Base-by-base conservation (phyloP, 2,888 invertebrate genomes). In the Ichneumoninae sp. region DNA sequence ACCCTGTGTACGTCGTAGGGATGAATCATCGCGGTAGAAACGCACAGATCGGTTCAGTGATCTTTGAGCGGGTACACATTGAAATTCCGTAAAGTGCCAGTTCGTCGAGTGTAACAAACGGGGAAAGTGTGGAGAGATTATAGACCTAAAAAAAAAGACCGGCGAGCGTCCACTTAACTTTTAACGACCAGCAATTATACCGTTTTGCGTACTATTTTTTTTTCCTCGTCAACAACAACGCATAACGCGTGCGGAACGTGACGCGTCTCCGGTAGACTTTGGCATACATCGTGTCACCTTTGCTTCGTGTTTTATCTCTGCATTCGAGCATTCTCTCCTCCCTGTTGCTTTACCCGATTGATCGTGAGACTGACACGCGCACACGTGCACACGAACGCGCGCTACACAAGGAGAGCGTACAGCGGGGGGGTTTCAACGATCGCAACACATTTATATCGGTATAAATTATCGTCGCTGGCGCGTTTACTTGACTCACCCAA, bases 401-500 rank as follows among this genome's bases (percentile, higher is more conserved):
- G 10, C 5, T 33, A 33, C 22, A 30, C 40, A n/a, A 8, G 52
- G 19, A 22, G 47, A 47, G 10, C 22, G 22, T 40, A 60, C 65
- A 8, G 60, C 63, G 33, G 19, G 19, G 19, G 54, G n/a, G 10
- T 1, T 36, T 40, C n/a, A 30, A 33, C 63, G 63, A 33, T 63
- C 16, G 63, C 63, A 16, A 60, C 26, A 60, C 60, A 60, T 60
- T 60, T 63, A 22, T 77, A 73, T 57, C 68, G 16, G 60, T 65
- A 79, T 63, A 36, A 74, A 60, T 75, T 57, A 79, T 71, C 54
- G 57, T 68, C 60, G 47, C 57, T 60, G 65, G 33, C 63, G 63
- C 63, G 63, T 33, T 81, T 78, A 47, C 68, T 71, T 22, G 73
- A 79, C 66, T 79, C 47, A 65, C 52, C 44, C 75, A 68, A 85